A percentile compares a stretch with the other conserved stretches of the same genome.
Conservation (phyloP, 1,140 invertebrate genomes). For the Drosophila equinoxialis region DNA sequence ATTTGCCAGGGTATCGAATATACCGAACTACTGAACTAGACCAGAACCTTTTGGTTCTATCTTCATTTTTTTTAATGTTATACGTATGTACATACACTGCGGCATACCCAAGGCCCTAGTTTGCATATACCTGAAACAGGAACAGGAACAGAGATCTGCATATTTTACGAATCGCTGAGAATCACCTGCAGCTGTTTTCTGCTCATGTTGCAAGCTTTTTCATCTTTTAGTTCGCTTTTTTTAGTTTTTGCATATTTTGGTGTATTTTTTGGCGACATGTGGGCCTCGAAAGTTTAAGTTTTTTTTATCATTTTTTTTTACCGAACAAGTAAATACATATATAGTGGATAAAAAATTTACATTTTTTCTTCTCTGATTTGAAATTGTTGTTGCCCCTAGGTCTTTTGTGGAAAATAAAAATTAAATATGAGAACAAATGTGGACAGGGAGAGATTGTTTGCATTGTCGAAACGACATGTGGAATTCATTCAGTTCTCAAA, state of each 20-base stretch:
- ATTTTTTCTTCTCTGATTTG: constrained; percentile 37
- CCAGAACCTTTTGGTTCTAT: neutral
- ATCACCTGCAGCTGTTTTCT: constrained; percentile 73
- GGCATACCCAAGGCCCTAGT: constrained; percentile 12
- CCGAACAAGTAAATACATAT: neutral
- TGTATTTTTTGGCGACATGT: constrained; percentile 58
- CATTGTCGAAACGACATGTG: constrained; percentile 33
- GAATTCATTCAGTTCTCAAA: constrained; percentile 67
- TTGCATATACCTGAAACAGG: constrained; percentile 46
- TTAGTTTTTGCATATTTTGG: constrained; percentile 38
- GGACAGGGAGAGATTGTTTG: constrained; percentile 43
- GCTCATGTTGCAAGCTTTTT: constrained; percentile 45
- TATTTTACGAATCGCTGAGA: constrained; percentile 57
- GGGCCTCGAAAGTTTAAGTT: constrained; percentile 34
- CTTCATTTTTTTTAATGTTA: neutral
- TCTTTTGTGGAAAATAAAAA: constrained; percentile 57
- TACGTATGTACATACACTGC: neutral
- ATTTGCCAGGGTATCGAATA: neutral
- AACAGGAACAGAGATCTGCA: constrained; percentile 36
- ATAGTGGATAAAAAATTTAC: constrained; percentile 14
- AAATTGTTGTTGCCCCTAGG: constrained; percentile 17
- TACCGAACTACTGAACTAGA: neutral
- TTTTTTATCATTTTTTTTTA: constrained; percentile 17
- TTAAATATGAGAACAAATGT: constrained; percentile 47
- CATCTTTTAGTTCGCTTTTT: constrained; percentile 34